These are phyloP conservation scores for Microctenopoma lineatum DNA, from an alignment of 2,797 vertebrate species.

Conservation along the genomic window DNA sequence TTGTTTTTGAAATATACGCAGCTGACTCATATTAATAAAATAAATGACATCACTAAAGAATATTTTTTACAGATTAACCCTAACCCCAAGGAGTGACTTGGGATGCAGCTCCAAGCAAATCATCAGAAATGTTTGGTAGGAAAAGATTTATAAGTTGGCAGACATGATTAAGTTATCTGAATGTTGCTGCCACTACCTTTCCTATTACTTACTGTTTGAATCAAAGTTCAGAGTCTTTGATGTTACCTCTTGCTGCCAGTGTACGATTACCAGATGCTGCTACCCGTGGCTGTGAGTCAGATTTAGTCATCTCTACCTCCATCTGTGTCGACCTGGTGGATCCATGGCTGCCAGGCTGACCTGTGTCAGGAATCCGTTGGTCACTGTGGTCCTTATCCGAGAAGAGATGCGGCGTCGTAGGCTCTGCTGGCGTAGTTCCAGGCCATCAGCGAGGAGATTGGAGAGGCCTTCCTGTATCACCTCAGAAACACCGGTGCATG, in stretches of 20 bases:
- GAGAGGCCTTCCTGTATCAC: constrained; percentile 51
- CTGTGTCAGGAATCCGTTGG: constrained; percentile 30
- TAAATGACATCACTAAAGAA: too few species aligned
- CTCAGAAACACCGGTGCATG: constrained; percentile 40
- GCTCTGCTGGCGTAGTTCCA: constrained; percentile 59
- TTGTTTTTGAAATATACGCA: too few species aligned
- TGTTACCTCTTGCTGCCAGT: constrained; percentile 17
- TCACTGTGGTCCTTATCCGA: constrained; percentile 37
- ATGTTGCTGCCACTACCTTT: background rate
- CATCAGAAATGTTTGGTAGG: constrained; percentile 6
- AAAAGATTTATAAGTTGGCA: constrained; percentile 6
- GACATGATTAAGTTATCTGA: constrained; percentile 18
- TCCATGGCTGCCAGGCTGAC: constrained; percentile 22
- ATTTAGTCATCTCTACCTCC: constrained; percentile 29
- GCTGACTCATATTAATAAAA: too few species aligned
- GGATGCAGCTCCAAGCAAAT: background rate
- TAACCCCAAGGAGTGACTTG: too few species aligned
- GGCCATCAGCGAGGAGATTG: constrained; percentile 54
- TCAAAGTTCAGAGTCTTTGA: constrained; percentile 38
- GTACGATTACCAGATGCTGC: constrained; percentile 14
- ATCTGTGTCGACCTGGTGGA: constrained; percentile 36
- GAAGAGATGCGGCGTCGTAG: constrained; percentile 31
- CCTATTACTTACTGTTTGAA: constrained; percentile 19
- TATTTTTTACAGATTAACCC: too few species aligned
- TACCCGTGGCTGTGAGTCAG: constrained; percentile 19